Evolutionary conservation across 2,888 invertebrate genomes (phyloP), one percentile per base, ranked within the genome.

Genomic region (Cyclophora albipunctata): DNA sequence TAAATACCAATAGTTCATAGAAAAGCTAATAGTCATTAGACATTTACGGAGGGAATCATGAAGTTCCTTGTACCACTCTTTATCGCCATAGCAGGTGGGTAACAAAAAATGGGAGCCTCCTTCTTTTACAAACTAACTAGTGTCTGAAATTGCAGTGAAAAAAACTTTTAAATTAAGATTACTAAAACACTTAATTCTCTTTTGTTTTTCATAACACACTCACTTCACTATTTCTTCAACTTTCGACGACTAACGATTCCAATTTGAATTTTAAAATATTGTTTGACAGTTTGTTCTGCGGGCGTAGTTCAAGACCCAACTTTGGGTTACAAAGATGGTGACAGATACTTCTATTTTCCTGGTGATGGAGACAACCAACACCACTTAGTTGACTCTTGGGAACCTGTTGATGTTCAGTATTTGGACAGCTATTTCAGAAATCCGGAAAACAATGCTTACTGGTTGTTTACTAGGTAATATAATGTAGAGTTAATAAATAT

Each of bases 261-360:
- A 20, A 20, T 20, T 20, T 20, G 2, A 20, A 20, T 20, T 20
- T 20, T 20, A 20, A 20, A 20, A 20, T 20, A 20, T 20, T 46
- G 43, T 41, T 45, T 67, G 64, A 5, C 52, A 78, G 78, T 60
- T 49, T 67, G 60, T 63, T 60, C 75, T 69, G 75, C 75, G 48
- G 69, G 64, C 66, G 64, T 71, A 5, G 51, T 74, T 46, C 67
- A 63, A 67, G 68, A 69, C 60, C 70, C 65, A 0, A 46, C 45
- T 3, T 53, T 54, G 66, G 72, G 66, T 69, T 71, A 75, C 53
- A 56, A 67, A 54, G 69, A 71, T 54, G 72, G 66, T 43, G 69
- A 73, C 50, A 69, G 75, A 47, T 81, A 65, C 63, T 73, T 81
- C 61, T 67, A 65, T 46, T 76, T 77, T 51, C 68, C 76, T 4